These are phyloP conservation scores for Crenichthys baileyi DNA, from an alignment of 2,797 vertebrate genomes.

Conservation along the genomic window DNA sequence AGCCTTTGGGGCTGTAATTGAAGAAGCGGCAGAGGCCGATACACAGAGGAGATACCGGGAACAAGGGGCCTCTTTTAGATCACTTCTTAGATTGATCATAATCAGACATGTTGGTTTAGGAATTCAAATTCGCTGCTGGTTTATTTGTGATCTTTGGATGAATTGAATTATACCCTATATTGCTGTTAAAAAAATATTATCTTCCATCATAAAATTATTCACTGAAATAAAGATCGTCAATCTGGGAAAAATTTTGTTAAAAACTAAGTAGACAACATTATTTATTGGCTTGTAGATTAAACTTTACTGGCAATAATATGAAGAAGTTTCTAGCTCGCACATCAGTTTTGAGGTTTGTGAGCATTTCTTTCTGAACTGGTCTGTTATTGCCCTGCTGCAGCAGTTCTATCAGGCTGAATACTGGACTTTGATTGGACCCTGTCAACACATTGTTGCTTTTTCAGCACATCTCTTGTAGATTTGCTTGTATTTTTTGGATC, in stretches of 20 bases:
- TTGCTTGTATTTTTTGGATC: too few relatives aligned
- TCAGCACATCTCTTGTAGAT: too few relatives aligned
- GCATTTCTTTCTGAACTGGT: background rate
- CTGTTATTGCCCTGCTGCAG: background rate
- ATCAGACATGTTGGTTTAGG: conserved; percentile 45
- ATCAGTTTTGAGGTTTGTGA: background rate
- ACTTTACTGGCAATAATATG: background rate
- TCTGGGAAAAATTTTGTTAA: background rate
- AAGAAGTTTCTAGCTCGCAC: background rate
- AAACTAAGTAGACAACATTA: background rate
- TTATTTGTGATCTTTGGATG: background rate
- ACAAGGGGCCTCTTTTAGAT: conserved; percentile 64
- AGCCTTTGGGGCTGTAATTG: conserved; percentile 75
- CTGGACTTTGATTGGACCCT: too few relatives aligned
- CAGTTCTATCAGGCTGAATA: too few relatives aligned
- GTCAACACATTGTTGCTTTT: too few relatives aligned
- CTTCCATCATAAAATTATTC: background rate
- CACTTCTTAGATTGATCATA: conserved; percentile 53
- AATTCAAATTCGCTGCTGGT: conserved; percentile 19
- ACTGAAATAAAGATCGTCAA: background rate
- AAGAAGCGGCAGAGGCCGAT: conserved; percentile 64
- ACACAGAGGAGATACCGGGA: conserved; percentile 54
- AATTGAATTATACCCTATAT: background rate
- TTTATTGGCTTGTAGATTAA: background rate
- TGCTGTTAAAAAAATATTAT: background rate